These are phyloP conservation scores for Thymallus thymallus DNA, from an alignment of 2,113 vertebrate species.

Conservation along the genomic window DNA sequence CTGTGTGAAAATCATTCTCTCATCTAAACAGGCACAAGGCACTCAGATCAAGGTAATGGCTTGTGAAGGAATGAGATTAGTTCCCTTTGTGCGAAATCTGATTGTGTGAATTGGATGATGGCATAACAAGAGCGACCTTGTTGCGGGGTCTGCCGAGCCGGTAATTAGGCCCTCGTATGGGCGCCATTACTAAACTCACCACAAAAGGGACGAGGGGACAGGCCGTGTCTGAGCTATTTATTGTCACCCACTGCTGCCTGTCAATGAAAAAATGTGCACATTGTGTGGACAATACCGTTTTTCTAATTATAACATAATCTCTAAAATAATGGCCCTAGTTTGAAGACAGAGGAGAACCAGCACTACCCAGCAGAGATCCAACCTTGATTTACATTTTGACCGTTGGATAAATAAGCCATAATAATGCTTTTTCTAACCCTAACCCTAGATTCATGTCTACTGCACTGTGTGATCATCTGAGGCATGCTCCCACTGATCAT, in stretches of 20 bases:
- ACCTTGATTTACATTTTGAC: no score
- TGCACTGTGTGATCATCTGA: no score
- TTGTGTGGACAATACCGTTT: not conserved
- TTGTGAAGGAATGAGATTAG: constrained; percentile 77
- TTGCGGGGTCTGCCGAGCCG: constrained; percentile 55
- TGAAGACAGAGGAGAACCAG: not conserved
- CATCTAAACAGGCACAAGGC: constrained; percentile 48
- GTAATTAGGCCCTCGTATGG: constrained; percentile 69
- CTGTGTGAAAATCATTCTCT: constrained; percentile 66
- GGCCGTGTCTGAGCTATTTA: constrained; percentile 36
- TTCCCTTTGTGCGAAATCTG: constrained; percentile 67
- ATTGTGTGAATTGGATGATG: constrained; percentile 63
- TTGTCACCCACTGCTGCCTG: constrained; percentile 33
- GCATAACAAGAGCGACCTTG: constrained; percentile 70
- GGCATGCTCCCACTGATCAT: no score
- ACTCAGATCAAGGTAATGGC: constrained; percentile 72
- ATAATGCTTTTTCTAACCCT: no score
- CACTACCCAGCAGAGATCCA: constrained; percentile 3
- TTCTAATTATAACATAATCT: not conserved
- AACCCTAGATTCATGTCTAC: no score
- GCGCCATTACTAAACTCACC: constrained; percentile 26
- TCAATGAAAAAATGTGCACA: constrained; percentile 1
- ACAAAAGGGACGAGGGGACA: constrained; percentile 23
- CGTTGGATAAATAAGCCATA: no score
- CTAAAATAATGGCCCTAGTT: constrained; percentile 5